These are phyloP conservation scores for Notechis scutatus DNA, from an alignment of 2,113 vertebrate species.

Conservation along the genomic window DNA sequence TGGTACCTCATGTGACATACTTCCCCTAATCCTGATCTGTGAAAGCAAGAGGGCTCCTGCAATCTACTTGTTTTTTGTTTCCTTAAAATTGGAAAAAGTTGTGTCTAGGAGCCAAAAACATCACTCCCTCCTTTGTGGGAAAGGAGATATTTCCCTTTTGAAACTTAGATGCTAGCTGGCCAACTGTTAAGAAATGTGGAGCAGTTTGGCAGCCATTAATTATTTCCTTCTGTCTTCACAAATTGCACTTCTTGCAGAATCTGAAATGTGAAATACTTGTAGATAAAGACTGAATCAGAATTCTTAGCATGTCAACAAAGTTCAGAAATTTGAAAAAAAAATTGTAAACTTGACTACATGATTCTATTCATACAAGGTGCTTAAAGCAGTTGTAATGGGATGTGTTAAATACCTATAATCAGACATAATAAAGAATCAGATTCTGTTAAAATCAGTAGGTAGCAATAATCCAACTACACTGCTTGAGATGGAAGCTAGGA, in stretches of 20 bases:
- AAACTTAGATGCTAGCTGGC: background rate
- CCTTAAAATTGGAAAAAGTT: background rate
- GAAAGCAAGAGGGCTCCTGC: background rate
- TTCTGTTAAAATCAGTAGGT: background rate
- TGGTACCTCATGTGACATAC: background rate
- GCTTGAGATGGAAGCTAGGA: background rate
- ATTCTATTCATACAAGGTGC: background rate
- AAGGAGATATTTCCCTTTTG: background rate
- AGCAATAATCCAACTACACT: background rate
- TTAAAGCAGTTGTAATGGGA: background rate
- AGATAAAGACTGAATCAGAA: background rate
- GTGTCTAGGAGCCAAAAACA: background rate
- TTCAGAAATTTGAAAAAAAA: background rate
- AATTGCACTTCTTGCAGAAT: background rate
- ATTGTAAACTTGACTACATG: background rate
- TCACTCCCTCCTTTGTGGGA: background rate
- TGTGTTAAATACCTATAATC: background rate
- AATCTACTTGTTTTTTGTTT: background rate
- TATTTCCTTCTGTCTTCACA: background rate
- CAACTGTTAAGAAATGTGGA: background rate
- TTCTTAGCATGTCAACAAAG: background rate
- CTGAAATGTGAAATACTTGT: background rate
- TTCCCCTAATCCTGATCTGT: background rate
- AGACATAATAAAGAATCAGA: background rate
- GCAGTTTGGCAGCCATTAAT: background rate